Percentiles rank a stretch among this genome's conserved stretches.
phyloP scores from a whole-genome alignment of 2,113 vertebrate genomes.

The Dasyornis broadbenti region DNA sequence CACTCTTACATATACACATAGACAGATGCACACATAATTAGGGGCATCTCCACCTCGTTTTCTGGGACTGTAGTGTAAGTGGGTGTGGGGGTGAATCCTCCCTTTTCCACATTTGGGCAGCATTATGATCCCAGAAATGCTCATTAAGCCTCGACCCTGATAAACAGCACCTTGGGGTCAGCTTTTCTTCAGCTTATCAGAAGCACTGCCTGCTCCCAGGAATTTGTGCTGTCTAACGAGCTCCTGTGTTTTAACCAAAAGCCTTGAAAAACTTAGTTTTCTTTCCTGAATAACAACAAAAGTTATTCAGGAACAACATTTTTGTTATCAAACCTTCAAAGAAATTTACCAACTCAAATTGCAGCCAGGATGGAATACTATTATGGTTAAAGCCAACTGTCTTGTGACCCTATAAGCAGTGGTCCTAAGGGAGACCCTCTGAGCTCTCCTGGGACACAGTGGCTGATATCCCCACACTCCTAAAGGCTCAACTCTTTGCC shows the following conservation, averaged over 20 bases:
- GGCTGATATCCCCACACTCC: neutral
- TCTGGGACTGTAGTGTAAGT: neutral
- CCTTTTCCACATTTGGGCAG: neutral
- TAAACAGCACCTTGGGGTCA: no score
- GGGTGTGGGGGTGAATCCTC: neutral
- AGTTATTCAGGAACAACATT: neutral
- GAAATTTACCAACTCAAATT: accelerated
- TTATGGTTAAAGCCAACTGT: neutral
- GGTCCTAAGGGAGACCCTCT: neutral
- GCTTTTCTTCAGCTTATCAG: neutral
- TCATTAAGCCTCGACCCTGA: accelerated
- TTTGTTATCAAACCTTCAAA: neutral
- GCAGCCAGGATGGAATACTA: neutral
- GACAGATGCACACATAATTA: neutral
- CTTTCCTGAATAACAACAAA: neutral
- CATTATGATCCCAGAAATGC: neutral
- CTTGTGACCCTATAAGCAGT: neutral
- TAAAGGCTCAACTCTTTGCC: neutral
- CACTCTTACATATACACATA: accelerated
- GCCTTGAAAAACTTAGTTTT: neutral
- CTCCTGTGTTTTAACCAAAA: neutral
- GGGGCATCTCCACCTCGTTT: neutral
- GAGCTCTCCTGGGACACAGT: neutral
- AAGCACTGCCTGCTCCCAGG: neutral
- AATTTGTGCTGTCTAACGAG: neutral